phyloP scores from a whole-genome alignment of 2,888 invertebrate species.

The Pterostichus niger region DNA sequence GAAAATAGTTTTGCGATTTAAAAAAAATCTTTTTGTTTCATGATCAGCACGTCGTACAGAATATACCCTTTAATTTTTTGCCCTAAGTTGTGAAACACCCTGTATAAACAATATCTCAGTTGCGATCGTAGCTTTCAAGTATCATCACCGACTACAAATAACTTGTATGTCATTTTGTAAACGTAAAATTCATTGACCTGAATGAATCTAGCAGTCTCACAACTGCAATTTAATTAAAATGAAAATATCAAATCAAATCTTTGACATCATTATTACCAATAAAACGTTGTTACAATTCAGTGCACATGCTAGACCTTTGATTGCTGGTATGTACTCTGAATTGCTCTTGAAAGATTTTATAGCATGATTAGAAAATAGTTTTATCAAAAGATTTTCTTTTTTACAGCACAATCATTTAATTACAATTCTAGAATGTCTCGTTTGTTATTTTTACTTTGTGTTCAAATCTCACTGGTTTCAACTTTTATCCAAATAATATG shows the following conservation, averaged over 20 bases:
- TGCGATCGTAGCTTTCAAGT: slow-evolving; percentile 33
- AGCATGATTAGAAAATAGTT: slow-evolving; percentile 17
- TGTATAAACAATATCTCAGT: slow-evolving; percentile 18
- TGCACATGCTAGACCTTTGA: slow-evolving; percentile 35
- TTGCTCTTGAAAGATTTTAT: slow-evolving; percentile 32
- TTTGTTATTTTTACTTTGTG: too few species aligned
- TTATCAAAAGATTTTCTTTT: not conserved
- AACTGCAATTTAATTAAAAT: slow-evolving; percentile 45
- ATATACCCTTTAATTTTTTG: too few species aligned
- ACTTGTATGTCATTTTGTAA: slow-evolving; percentile 37
- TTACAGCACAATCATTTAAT: too few species aligned
- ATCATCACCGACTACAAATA: slow-evolving; percentile 12
- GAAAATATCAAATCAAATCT: slow-evolving; percentile 34
- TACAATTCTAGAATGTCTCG: too few species aligned
- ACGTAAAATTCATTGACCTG: slow-evolving; percentile 48
- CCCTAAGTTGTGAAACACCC: too few species aligned
- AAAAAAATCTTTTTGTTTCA: too few species aligned
- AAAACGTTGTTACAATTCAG: slow-evolving; percentile 45
- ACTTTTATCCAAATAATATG: too few species aligned
- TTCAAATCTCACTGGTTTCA: too few species aligned
- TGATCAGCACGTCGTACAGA: too few species aligned
- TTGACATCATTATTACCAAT: slow-evolving; percentile 46
- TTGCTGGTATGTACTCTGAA: slow-evolving; percentile 38
- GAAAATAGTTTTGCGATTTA: too few species aligned
- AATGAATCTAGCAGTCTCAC: slow-evolving; percentile 28